Conservation (phyloP, 2,797 vertebrate species). For the Urophycis tenuis region DNA sequence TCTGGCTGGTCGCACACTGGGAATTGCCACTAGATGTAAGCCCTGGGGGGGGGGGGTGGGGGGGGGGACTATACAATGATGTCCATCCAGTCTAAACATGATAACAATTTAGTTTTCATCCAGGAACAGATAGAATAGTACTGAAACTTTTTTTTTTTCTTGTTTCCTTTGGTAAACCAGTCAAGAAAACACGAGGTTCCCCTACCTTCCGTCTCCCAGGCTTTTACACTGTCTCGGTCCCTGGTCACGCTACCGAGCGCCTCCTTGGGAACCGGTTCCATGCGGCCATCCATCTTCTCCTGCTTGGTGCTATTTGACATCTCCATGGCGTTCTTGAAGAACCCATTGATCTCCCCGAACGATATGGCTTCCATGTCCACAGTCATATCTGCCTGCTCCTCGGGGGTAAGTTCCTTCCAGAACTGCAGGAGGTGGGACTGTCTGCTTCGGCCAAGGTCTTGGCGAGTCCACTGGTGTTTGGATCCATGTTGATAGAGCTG, state of each 20-base stretch:
- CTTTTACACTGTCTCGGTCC: slow-evolving; percentile 73
- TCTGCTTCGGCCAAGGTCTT: slow-evolving; percentile 65
- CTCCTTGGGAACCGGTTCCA: slow-evolving; percentile 86
- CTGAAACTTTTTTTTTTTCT: background rate
- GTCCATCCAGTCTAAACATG: background rate
- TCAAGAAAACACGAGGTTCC: background rate
- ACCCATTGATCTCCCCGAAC: slow-evolving; percentile 77
- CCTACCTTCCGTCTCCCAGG: slow-evolving; percentile 84
- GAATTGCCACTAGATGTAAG: background rate
- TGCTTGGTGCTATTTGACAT: slow-evolving; percentile 59
- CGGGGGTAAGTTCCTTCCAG: slow-evolving; percentile 73
- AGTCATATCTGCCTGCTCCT: slow-evolving; percentile 64
- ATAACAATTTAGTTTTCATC: background rate
- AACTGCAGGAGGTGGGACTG: slow-evolving; percentile 82
- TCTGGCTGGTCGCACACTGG: background rate
- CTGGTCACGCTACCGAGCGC: slow-evolving; percentile 84
- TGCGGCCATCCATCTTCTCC: slow-evolving; percentile 76
- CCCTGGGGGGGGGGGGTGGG: background rate
- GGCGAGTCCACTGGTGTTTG: slow-evolving; percentile 46
- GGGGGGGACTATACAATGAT: background rate
- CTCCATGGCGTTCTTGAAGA: slow-evolving; percentile 78
- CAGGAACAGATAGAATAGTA: background rate
- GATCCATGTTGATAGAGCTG: slow-evolving; percentile 67
- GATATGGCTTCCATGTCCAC: slow-evolving; percentile 74
- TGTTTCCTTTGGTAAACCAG: background rate